phyloP scores from a whole-genome alignment of 2,113 vertebrate genomes.

The Microcebus ravelobensis region DNA sequence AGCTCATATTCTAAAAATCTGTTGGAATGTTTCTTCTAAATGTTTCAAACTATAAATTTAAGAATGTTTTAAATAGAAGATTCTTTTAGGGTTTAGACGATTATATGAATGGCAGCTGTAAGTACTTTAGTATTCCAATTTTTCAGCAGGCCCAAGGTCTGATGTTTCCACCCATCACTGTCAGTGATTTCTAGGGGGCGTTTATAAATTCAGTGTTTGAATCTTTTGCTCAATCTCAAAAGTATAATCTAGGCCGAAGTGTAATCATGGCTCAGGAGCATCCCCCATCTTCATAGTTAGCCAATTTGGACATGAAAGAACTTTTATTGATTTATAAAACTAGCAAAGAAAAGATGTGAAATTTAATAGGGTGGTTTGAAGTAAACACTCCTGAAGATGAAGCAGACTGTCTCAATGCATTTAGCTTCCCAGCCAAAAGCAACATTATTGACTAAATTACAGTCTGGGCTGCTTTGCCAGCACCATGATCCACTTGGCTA shows the following conservation, averaged over 20 bases:
- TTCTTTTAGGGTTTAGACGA: background rate
- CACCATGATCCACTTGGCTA: background rate
- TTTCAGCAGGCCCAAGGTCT: background rate
- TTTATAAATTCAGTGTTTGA: conserved; percentile 21
- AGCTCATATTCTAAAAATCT: background rate
- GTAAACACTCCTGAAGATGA: conserved; percentile 31
- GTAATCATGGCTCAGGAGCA: background rate
- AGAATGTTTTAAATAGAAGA: background rate
- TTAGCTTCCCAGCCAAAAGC: background rate
- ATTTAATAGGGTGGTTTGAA: conserved; percentile 38
- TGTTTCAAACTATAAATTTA: background rate
- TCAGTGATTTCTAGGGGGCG: background rate
- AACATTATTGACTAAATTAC: conserved; percentile 57
- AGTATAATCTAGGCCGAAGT: background rate
- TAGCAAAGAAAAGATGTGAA: conserved; percentile 1
- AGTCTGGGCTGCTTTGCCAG: background rate
- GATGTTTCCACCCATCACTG: background rate
- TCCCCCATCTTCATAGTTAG: background rate
- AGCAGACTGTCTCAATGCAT: background rate
- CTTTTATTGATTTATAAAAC: conserved; percentile 1
- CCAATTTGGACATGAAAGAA: background rate
- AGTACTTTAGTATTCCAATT: background rate
- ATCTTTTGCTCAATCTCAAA: background rate
- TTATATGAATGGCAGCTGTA: background rate
- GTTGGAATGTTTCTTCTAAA: background rate